Evolutionary conservation across 2,113 vertebrate genomes (phyloP), one percentile per base, ranked within the genome.

Genomic region (Nothocercus julius): DNA sequence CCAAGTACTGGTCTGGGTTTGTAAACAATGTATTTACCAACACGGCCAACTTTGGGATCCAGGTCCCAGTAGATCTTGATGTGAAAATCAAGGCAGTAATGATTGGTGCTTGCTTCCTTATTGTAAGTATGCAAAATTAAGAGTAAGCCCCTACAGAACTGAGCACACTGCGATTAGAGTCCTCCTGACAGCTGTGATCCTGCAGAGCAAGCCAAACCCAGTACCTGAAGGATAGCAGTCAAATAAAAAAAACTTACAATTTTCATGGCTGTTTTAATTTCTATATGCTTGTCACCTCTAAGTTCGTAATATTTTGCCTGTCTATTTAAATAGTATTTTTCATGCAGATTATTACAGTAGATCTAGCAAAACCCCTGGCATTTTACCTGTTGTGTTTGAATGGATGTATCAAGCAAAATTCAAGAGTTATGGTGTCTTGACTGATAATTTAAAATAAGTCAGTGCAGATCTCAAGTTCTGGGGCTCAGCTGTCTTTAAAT

Each of bases 1-100:
- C 99, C 44, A 99, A 99, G 82, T 99, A 99, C 89, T 99, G 99
- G 99, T 98, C 99, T 1, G 99, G 99, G 47, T 98, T 99, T 85
- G 98, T 99, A 28, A 98, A 99, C 73, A 97, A 99, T 2, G 98
- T 97, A 2, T 99, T 99, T 93, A 99, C 99, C 27, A 99, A 99
- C 34, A 97, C 99, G 0, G 98, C 99, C 98, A 99, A 99, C 97
- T 99, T 99, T 9, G 99, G 99, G 6, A 99, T 99, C 83, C 98
- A 99, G 83, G 98, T 99, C 73, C 99, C 99, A 47, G 98, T 98
- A 82, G 99, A 99, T 58, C 98, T 99, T n/a, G 99, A 99, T 5
- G 99, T 99, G 95, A 98, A 96, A 66, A 97, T 99, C 92, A 99
- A 99, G 97, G 99, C 99, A 13, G 98, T 99, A 7, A 98, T 99